A percentile compares a stretch with the other conserved stretches of the same genome.
Evolutionary conservation across 2,113 vertebrate species (phyloP).

Genomic region (Theropithecus gelada): DNA sequence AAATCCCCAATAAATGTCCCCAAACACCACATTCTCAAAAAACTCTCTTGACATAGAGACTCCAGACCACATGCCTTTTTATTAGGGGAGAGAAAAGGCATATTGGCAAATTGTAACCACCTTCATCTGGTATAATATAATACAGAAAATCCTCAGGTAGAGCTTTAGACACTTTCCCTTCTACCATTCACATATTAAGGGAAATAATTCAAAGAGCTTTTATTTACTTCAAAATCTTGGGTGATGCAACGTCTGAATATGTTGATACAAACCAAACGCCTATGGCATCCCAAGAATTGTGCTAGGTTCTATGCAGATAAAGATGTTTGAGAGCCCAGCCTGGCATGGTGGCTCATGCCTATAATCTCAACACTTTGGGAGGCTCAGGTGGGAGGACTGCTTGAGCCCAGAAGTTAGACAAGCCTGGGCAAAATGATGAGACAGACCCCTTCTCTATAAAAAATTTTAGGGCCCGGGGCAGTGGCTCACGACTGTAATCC

Average conservation of each 20-base stretch:
- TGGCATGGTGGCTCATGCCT: too few species aligned
- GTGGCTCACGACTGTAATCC: too few species aligned
- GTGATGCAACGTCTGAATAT: background rate
- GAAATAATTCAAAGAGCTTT: conserved; percentile 30
- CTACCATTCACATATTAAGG: conserved; percentile 14
- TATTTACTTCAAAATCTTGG: background rate
- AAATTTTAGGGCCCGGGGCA: too few species aligned
- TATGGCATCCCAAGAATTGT: background rate
- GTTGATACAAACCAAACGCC: background rate
- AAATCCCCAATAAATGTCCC: background rate
- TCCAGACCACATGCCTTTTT: background rate
- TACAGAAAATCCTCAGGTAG: background rate
- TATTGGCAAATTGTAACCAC: background rate
- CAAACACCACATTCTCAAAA: background rate
- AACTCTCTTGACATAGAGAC: background rate
- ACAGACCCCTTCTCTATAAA: too few species aligned
- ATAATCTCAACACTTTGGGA: too few species aligned
- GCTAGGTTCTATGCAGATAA: background rate
- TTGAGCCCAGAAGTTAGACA: too few species aligned
- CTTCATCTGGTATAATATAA: background rate
- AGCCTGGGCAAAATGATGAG: too few species aligned
- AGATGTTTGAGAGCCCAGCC: background rate
- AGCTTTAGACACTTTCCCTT: background rate
- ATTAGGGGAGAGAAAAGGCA: background rate
- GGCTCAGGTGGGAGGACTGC: too few species aligned